A percentile compares a stretch with the other conserved stretches of the same genome.
Conservation (phyloP, 1,140 invertebrate genomes). For the Galendromus occidentalis region DNA sequence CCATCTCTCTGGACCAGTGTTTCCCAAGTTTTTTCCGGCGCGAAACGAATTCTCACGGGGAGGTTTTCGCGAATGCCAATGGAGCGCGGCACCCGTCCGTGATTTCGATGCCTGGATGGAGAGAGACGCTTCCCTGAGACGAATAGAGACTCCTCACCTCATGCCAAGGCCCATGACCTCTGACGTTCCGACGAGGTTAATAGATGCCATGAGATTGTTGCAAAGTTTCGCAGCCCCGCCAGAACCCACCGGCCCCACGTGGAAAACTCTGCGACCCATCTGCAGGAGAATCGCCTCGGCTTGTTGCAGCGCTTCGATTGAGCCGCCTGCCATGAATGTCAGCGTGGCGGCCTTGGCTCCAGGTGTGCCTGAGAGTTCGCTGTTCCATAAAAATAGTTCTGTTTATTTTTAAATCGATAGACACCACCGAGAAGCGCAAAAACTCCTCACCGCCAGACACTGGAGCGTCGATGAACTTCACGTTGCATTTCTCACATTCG, state of each 20-base stretch:
- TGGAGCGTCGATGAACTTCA: conserved; percentile 73
- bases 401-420: too few species aligned
- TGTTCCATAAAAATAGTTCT: conserved; percentile 32
- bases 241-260: conserved; percentile 70
- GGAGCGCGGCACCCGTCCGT: too few species aligned
- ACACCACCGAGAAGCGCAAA: conserved; percentile 13
- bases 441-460: conserved; percentile 68
- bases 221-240: conserved; percentile 91
- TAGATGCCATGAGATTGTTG: conserved; percentile 87
- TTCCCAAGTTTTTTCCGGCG: not conserved
- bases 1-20: too few species aligned
- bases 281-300: conserved; percentile 39
- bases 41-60: too few species aligned
- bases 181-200: conserved; percentile 68
- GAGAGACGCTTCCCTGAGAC: too few species aligned
- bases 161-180: conserved; percentile 81
- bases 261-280: conserved; percentile 77
- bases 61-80: too few species aligned
- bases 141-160: too few species aligned
- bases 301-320: conserved; percentile 32
- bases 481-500: conserved; percentile 40
- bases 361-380: conserved; percentile 33
- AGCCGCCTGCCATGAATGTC: conserved; percentile 88
- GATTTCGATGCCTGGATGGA: too few species aligned
- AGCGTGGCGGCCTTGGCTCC: conserved; percentile 72